Conservation (phyloP, 2,113 vertebrate species). For the Pluvialis apricaria region DNA sequence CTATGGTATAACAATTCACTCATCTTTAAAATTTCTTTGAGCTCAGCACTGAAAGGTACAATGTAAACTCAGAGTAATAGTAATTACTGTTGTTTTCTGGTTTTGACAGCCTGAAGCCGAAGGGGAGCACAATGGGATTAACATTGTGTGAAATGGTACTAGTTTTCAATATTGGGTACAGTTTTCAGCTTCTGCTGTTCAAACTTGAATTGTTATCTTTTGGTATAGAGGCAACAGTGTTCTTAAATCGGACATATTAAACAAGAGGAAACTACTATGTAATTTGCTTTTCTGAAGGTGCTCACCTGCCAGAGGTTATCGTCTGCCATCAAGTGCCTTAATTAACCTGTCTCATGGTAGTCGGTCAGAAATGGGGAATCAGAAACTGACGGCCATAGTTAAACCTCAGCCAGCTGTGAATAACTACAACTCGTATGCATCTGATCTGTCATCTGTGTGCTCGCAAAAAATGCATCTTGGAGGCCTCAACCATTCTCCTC, state of each 20-base stretch:
- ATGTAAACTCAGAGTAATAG: not conserved
- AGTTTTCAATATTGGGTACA: not conserved
- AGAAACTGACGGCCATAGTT: slow-evolving; percentile 91
- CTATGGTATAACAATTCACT: not conserved
- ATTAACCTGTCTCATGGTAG: slow-evolving; percentile 91
- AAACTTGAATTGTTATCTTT: not conserved
- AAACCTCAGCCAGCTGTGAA: slow-evolving; percentile 87
- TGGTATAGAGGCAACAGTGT: not conserved
- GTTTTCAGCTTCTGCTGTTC: not conserved
- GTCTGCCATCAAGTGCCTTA: slow-evolving; percentile 92
- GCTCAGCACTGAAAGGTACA: not conserved
- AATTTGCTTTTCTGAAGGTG: slow-evolving; percentile 73
- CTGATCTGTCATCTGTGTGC: slow-evolving; percentile 44
- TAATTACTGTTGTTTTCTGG: not conserved
- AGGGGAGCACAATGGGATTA: not conserved
- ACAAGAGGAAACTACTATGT: not conserved
- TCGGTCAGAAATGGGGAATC: slow-evolving; percentile 82
- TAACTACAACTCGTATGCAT: slow-evolving; percentile 52
- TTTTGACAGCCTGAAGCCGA: not conserved
- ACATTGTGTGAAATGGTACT: not conserved
- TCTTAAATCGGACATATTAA: not conserved
- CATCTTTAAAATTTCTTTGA: not conserved
- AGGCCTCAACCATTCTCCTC: slow-evolving; percentile 90
- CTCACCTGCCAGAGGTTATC: slow-evolving; percentile 83
- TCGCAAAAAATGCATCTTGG: slow-evolving; percentile 77